Evolutionary conservation across 2,888 invertebrate genomes (phyloP), one percentile per base, ranked within the genome.

Genomic region (Parnassius orleans): DNA sequence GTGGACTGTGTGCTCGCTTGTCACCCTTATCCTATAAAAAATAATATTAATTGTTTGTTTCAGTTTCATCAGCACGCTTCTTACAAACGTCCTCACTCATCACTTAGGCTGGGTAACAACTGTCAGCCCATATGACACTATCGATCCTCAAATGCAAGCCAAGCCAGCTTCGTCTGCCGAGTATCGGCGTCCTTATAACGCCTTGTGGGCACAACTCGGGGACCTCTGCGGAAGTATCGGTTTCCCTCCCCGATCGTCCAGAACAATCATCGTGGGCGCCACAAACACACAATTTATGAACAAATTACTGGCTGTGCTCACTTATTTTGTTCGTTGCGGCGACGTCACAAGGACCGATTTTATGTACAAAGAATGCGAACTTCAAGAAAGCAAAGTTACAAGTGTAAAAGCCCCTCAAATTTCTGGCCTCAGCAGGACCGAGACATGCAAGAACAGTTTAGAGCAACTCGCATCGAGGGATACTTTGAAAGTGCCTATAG

Each of bases 51-150:
- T n/a, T 67, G 72, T 69, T 75, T 73, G 71, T 94, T 94, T 66
- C 93, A 98, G 98, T 88, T 98, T 98, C 86, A 93, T 98, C 76
- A 98, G 97, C 82, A 97, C 97, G 19, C 93, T 98, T 66, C 83
- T 98, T 58, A 98, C 98, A 9, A 96, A 97, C 66, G 95, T 98
- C 54, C 88, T 98, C 59, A 98, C 98, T 0, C 95, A 98, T 83
- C 98, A 98, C 80, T 93, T 98, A 48, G 97, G 97, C 15, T 98
- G 98, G 98, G 97, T 98, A 61, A 94, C 95, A 43, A 96, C 97
- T 0, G 95, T 97, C 14, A 91, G 91, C 67, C 92, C 92, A 0
- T 92, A 90, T 73, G 91, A 89, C 63, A 79, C 80, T 63, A 70
- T 83, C 51, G 84, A 84, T 59, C 76, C 78, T 12, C 68, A 73